phyloP scores from a whole-genome alignment of 2,888 invertebrate genomes.

The Archips xylosteana region DNA sequence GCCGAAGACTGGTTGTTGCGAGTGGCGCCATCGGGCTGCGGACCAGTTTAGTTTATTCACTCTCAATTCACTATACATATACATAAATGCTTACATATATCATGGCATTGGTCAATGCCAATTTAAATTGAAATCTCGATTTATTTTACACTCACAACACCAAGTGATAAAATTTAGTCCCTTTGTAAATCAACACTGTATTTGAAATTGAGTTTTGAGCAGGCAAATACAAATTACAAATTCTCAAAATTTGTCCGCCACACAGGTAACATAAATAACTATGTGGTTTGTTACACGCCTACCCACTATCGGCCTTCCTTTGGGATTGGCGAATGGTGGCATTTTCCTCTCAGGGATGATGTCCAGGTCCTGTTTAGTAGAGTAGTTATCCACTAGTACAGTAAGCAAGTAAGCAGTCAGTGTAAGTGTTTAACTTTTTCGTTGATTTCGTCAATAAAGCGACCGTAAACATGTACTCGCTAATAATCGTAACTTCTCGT shows the following conservation, averaged over 20 bases:
- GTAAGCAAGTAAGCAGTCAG: too few relatives aligned
- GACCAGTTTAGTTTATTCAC: not conserved
- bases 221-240: too few relatives aligned
- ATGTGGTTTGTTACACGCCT: not conserved
- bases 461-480: conserved; percentile 12
- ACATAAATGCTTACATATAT: not conserved
- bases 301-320: not conserved
- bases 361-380: not conserved
- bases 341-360: not conserved
- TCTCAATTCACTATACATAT: not conserved
- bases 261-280: too few relatives aligned
- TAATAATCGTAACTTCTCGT: conserved; percentile 37
- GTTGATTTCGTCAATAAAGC: conserved; percentile 24
- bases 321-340: not conserved
- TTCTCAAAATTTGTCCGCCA: too few relatives aligned
- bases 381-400: too few relatives aligned
- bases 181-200: too few relatives aligned
- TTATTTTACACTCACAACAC: too few relatives aligned
- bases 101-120: not conserved
- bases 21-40: not conserved
- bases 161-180: too few relatives aligned
- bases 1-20: not conserved
- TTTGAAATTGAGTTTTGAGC: too few relatives aligned
- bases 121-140: not conserved
- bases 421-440: not conserved